Percentiles rank a stretch among this genome's conserved stretches.
These are phyloP conservation scores for Dryadula phaetusa DNA, from an alignment of 2,888 invertebrate species.

Conservation along the genomic window DNA sequence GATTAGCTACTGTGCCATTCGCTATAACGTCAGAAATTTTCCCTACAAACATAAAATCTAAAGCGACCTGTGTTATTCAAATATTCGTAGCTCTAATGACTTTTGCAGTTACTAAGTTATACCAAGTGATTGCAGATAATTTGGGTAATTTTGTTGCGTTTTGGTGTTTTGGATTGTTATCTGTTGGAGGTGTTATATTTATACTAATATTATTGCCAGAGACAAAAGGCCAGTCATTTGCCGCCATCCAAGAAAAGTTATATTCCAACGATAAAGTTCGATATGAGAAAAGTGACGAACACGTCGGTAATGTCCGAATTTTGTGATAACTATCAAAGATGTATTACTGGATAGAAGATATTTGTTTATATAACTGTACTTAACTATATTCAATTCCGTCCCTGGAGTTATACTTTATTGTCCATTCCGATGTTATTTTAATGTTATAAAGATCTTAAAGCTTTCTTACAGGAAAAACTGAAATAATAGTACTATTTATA, in stretches of 20 bases:
- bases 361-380: conserved; percentile 41
- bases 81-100: conserved; percentile 85
- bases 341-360: neutral
- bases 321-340: conserved; percentile 31
- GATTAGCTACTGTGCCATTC: conserved; percentile 86
- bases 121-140: conserved; percentile 80
- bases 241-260: conserved; percentile 82
- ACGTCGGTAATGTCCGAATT: conserved; percentile 67
- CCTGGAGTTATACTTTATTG: conserved; percentile 9
- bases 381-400: conserved; percentile 40
- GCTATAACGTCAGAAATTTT: conserved; percentile 87
- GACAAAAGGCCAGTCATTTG: conserved; percentile 85
- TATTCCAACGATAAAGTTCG: conserved; percentile 68
- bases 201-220: conserved; percentile 82
- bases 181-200: conserved; percentile 80
- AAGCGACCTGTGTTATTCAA: conserved; percentile 86
- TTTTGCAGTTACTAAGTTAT: conserved; percentile 84
- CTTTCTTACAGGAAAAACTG: neutral
- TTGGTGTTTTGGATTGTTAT: conserved; percentile 81
- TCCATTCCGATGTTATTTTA: conserved; percentile 11
- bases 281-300: conserved; percentile 67
- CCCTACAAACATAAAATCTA: conserved; percentile 86
- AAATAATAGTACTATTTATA: neutral
- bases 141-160: conserved; percentile 82
- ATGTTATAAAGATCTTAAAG: neutral